Evolutionary conservation across 2,888 invertebrate genomes (phyloP), one percentile per base, ranked within the genome.

Genomic region (Xylocampa areola): DNA sequence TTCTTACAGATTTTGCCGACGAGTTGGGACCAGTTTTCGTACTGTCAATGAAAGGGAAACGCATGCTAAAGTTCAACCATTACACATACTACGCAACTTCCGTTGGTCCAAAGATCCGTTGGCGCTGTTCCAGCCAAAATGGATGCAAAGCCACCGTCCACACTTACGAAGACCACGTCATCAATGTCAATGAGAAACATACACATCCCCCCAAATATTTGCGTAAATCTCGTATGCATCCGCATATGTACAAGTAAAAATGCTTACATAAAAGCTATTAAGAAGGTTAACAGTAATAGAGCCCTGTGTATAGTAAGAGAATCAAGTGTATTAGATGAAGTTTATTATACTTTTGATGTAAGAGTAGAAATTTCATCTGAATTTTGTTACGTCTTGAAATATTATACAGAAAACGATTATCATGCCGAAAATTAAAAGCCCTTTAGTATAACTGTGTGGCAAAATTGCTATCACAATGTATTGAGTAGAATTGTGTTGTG

Each of bases 41-140:
- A 0, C 1, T 51, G 2, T 80, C 80, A 0, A 68, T 52, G 40
- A 67, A 58, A 48, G 81, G 82, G 1, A 68, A 62, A 4, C 47
- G 64, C 7, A 69, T 77, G 48, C 32, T 82, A 2, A 68, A 69
- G 16, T 67, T 66, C 36, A 60, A 66, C 8, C 66, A 66, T 0
- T 76, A 76, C 19, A 79, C 64, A 0, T 82, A 75, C 30, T 74
- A 69, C 11, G 40, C 70, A 0, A 59, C 69, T 1, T 65, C 63
- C 2, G 10, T 8, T 0, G 68, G 67, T 2, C 51, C 44, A 0
- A 78, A 64, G 33, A 64, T 60, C 0, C 60, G 79, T 0, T 77
- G 77, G 77, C 57, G 74, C 0, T 77, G 79, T 32, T 63, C 67
- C 8, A 69, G 54, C 0, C 66, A 68, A 5, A 68, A 59, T 4